Base-by-base conservation (phyloP, 1,140 invertebrate genomes). In the Nymphalis io region DNA sequence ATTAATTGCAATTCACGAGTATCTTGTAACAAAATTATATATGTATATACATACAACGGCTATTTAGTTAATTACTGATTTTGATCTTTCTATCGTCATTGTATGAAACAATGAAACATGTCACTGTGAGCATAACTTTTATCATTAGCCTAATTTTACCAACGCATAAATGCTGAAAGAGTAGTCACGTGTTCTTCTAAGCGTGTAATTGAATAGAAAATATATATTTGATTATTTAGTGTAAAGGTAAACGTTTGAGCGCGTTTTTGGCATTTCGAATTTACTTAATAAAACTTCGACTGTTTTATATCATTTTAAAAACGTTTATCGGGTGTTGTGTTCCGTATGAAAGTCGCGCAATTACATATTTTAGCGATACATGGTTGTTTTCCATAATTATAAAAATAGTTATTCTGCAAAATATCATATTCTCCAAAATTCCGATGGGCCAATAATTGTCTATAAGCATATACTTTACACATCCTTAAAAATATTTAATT, bases 171-270 rank as follows among this genome's bases (percentile, higher is more conserved):
- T 58, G 63, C 60, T 63, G 55, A 63, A 69, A 48, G 38, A 59
- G 55, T 20, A 51, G 60, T 64, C 68, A 70, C 61, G 68, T 55
- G 42, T 64, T 60, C 61, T 64, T 13, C n/a, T n/a, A n/a, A 62
- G 51, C 68, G 39, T 68, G 68, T 70, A 68, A 67, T 74, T 66
- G 55, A 58, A 44, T 46, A 70, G 39, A 74, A 71, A 74, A 74
- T 63, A 74, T 44, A 68, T 51, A 68, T 63, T 68, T 60, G 66
- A 68, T 38, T 64, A 67, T 70, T 70, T 63, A 66, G 23, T 33
- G 44, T 68, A 46, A 74, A 60, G 48, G 65, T 64, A 53, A 51
- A 69, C 58, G 44, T 60, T 55, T 67, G 53, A 66, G 51, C 57
- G 61, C 38, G 40, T 38, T 60, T 60, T 59, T 60, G 38, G 51